phyloP scores from a whole-genome alignment of 2,113 vertebrate species.

The Tringa solitaria region DNA sequence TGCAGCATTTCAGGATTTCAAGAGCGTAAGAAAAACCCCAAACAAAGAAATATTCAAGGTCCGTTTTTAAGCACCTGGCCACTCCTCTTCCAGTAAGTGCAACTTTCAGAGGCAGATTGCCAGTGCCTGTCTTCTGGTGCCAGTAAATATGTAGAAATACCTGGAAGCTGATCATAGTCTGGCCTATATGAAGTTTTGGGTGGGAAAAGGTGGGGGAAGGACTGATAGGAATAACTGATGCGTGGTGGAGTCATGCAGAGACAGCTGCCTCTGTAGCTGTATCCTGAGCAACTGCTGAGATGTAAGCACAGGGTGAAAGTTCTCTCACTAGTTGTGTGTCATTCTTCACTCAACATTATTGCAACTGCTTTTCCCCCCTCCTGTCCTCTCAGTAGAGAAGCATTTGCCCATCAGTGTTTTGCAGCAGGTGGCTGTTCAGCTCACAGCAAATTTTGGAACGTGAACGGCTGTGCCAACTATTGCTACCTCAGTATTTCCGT shows the following conservation, averaged over 20 bases:
- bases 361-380: not conserved
- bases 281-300: not conserved
- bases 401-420: not conserved
- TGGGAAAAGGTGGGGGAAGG: not conserved
- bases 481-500: not conserved
- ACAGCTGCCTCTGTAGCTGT: not conserved
- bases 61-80: not conserved
- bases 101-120: not conserved
- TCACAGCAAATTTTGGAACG: not conserved
- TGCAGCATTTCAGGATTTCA: not conserved
- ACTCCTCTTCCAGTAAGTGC: not conserved
- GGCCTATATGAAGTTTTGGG: not conserved
- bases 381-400: not conserved
- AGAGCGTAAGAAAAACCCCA: not conserved
- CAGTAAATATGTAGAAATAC: not conserved
- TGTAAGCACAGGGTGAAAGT: not conserved
- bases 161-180: not conserved
- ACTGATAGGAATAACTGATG: not conserved
- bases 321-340: not conserved
- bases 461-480: rapidly evolving
- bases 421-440: not conserved
- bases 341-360: not conserved
- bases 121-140: not conserved
- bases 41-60: not conserved
- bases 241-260: not conserved